Base-by-base conservation (phyloP, 2,113 vertebrate species). In the Melanostigma gelatinosum region DNA sequence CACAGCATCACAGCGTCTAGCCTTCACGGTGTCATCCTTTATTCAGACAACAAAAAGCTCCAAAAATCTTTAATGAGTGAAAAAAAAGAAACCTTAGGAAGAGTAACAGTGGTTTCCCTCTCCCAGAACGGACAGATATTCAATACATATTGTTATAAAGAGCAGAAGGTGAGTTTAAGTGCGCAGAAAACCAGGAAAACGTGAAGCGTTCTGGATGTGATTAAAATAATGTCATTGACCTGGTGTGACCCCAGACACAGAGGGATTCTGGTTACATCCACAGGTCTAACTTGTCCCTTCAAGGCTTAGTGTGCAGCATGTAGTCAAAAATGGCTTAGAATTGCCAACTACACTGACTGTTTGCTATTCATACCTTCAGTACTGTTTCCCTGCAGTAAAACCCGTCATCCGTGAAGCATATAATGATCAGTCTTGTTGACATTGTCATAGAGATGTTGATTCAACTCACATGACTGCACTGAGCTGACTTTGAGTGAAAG, bases 381-480 rank as follows among this genome's bases (percentile, higher is more conserved):
- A 13, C 0, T 62, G 22, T n/a, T 66, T 52, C n/a, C 16, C 40
- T 54, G 11, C 27, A 77, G 42, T 65, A 13, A 57, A 61, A 79
- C 42, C 24, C 3, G 7, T 65, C 20, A 10, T 64, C 27, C 50
- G 50, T 57, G 40, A 71, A 50, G 18, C 46, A 66, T 46, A 0
- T 48, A 63, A 57, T 42, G n/a, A 58, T 36, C 7, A 27, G 27
- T 42, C 8, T 75, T 68, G 40, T 48, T 36, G 38, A 18, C 13
- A 48, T 10, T 24, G 12, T 34, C 8, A n/a, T 16, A 58, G n/a
- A 66, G 40, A n/a, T 76, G 48, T 57, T 32, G 15, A 42, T 32
- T 70, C 24, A 65, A 24, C 40, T 68, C 44, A 24, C 15, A 50
- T 27, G 50, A 55, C 46, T 81, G 57, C 8, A 15, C 44, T 68